Conservation (phyloP, 2,797 vertebrate species). For the Siniperca undulata region DNA sequence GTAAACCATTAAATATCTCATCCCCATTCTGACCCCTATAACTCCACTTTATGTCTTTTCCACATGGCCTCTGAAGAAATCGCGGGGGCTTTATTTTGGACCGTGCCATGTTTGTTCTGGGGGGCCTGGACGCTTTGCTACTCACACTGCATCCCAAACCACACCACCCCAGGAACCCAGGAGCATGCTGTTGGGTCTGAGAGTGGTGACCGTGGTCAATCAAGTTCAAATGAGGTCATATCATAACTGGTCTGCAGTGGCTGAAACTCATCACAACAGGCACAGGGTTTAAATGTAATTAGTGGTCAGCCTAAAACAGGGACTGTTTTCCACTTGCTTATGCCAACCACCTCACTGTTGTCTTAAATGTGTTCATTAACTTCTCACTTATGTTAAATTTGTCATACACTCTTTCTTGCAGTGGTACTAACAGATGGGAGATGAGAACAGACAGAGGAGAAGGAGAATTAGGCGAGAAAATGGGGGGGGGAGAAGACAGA, state of each 20-base stretch:
- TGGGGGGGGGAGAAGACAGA: slow-evolving; percentile 34
- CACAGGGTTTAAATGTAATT: slow-evolving; percentile 47
- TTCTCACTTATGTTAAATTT: slow-evolving; percentile 35
- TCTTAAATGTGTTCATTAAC: slow-evolving; percentile 35
- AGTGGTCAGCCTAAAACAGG: slow-evolving; percentile 51
- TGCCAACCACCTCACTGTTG: slow-evolving; percentile 24
- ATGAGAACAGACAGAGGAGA: slow-evolving; percentile 1
- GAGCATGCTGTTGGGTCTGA: slow-evolving; percentile 59
- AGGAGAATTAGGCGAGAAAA: slow-evolving; percentile 25
- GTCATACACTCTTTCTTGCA: slow-evolving; percentile 10
- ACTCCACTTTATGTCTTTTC: slow-evolving; percentile 86
- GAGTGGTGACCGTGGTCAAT: slow-evolving; percentile 70
- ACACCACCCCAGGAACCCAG: slow-evolving; percentile 67
- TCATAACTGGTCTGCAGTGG: slow-evolving; percentile 40
- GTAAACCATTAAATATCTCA: slow-evolving; percentile 85
- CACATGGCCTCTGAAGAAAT: slow-evolving; percentile 85
- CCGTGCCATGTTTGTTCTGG: slow-evolving; percentile 80
- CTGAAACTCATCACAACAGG: slow-evolving; percentile 33
- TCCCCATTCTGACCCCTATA: slow-evolving; percentile 81
- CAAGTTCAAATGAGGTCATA: slow-evolving; percentile 74
- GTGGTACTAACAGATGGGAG: slow-evolving; percentile 3
- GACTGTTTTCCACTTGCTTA: slow-evolving; percentile 48
- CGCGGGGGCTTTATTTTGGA: slow-evolving; percentile 87
- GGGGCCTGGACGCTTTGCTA: slow-evolving; percentile 68
- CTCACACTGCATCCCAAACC: slow-evolving; percentile 79